These are phyloP conservation scores for Andrena camellia DNA, from an alignment of 2,888 invertebrate species.

Conservation along the genomic window DNA sequence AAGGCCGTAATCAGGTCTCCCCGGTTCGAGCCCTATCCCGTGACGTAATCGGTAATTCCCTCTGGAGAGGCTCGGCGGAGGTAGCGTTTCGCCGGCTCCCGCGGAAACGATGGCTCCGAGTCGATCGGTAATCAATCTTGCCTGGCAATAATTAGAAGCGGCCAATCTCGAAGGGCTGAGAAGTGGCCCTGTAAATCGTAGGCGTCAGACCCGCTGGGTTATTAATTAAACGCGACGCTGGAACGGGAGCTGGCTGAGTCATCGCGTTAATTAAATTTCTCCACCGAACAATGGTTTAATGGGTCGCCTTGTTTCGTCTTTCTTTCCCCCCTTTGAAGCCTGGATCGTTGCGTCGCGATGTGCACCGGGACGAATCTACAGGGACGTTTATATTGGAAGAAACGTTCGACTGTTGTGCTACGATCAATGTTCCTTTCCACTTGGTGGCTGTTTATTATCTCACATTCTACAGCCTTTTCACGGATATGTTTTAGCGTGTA, in stretches of 20 bases:
- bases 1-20: neutral
- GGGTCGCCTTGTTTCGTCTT: neutral
- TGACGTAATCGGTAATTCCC: slow-evolving; percentile 18
- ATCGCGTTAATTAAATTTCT: slow-evolving; percentile 38
- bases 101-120: slow-evolving; percentile 4
- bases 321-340: neutral
- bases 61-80: neutral
- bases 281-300: neutral
- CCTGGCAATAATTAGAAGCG: slow-evolving; percentile 43
- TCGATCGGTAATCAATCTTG: slow-evolving; percentile 52
- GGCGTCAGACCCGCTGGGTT: slow-evolving; percentile 5
- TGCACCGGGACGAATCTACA: neutral
- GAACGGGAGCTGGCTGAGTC: slow-evolving; percentile 18
- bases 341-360: neutral
- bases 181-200: slow-evolving; percentile 23
- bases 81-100: neutral
- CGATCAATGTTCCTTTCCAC: neutral
- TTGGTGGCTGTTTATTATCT: neutral
- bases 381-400: neutral
- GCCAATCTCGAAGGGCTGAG: slow-evolving; percentile 20
- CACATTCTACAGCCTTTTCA: no score
- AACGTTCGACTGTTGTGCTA: no score
- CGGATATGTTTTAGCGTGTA: neutral
- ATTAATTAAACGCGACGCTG: slow-evolving; percentile 26
- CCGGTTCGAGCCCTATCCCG: slow-evolving; percentile 3